Evolutionary conservation across 1,140 invertebrate species (phyloP).

Genomic region (Drosophila punjabiensis): DNA sequence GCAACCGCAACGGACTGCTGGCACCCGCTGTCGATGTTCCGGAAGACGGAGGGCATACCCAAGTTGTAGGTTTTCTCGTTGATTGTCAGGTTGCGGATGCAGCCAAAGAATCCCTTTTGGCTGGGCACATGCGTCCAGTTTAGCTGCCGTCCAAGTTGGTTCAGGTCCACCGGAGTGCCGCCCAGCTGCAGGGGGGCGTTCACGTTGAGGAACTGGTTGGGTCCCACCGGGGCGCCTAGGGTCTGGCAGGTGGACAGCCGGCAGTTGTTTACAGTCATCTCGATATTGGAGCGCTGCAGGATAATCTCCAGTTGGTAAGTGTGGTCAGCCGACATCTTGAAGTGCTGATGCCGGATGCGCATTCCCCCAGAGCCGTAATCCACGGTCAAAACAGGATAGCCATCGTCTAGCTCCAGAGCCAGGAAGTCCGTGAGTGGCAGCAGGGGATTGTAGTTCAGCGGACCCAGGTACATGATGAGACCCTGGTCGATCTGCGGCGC

Average conservation of each 20-base stretch:
- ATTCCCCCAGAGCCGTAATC: conserved; percentile 95
- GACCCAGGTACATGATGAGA: conserved; percentile 96
- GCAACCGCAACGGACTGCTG: conserved; percentile 89
- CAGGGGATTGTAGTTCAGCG: conserved; percentile 88
- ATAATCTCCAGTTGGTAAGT: conserved; percentile 94
- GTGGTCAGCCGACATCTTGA: conserved; percentile 91
- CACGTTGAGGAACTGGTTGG: conserved; percentile 93
- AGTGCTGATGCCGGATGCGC: conserved; percentile 90
- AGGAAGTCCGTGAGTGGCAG: conserved; percentile 93
- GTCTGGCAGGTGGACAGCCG: conserved; percentile 90
- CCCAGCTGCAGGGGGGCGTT: conserved; percentile 96
- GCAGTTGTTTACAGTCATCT: conserved; percentile 92
- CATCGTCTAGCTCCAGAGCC: conserved; percentile 94
- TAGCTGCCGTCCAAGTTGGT: conserved; percentile 87
- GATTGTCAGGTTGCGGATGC: conserved; percentile 94
- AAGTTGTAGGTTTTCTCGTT: conserved; percentile 93
- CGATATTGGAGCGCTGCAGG: conserved; percentile 89
- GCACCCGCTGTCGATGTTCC: conserved; percentile 90
- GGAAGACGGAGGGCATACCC: conserved; percentile 89
- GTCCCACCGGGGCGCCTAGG: conserved; percentile 89
- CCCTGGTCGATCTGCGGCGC: conserved; percentile 90
- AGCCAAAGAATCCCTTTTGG: conserved; percentile 91
- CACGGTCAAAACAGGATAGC: conserved; percentile 93
- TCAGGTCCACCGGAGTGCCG: conserved; percentile 89
- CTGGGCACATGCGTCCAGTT: conserved; percentile 89